A percentile compares a stretch with the other conserved stretches of the same genome.
phyloP scores from a whole-genome alignment of 2,888 invertebrate species.

The Bellardia pandia region DNA sequence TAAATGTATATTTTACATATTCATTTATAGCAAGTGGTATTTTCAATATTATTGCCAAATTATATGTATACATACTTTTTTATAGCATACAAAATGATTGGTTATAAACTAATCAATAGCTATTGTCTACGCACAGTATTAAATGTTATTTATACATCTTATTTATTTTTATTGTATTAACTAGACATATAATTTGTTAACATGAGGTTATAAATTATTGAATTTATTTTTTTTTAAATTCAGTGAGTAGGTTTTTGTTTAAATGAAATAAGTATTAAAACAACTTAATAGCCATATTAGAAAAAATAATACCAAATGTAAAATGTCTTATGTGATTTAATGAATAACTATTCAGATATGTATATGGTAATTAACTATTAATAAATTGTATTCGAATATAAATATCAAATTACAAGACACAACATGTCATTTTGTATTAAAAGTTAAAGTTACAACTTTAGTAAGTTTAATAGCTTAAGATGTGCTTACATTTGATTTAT shows the following conservation, averaged over 20 bases:
- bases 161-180: constrained; percentile 27
- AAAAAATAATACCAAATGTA: constrained; percentile 19
- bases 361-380: constrained; percentile 42
- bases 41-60: constrained; percentile 10
- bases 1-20: not conserved
- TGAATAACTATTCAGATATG: constrained; percentile 10
- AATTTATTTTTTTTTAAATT: not conserved
- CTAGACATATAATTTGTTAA: constrained; percentile 59
- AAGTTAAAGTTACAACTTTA: not conserved
- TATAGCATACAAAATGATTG: constrained; percentile 17
- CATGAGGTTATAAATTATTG: constrained; percentile 37
- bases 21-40: not conserved
- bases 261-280: constrained; percentile 27
- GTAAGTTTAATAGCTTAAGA: not conserved
- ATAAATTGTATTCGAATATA: constrained; percentile 12
- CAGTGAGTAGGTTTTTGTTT: constrained; percentile 39
- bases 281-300: constrained; percentile 45
- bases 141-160: constrained; percentile 13
- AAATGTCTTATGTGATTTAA: constrained; percentile 16
- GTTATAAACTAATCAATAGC: constrained; percentile 51
- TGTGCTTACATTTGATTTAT: not conserved
- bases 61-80: not conserved
- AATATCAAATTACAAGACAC: constrained; percentile 49
- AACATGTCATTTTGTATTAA: constrained; percentile 13
- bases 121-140: constrained; percentile 18